Conservation (phyloP, 2,797 vertebrate genomes). For the Spinibarbus caldwelli region DNA sequence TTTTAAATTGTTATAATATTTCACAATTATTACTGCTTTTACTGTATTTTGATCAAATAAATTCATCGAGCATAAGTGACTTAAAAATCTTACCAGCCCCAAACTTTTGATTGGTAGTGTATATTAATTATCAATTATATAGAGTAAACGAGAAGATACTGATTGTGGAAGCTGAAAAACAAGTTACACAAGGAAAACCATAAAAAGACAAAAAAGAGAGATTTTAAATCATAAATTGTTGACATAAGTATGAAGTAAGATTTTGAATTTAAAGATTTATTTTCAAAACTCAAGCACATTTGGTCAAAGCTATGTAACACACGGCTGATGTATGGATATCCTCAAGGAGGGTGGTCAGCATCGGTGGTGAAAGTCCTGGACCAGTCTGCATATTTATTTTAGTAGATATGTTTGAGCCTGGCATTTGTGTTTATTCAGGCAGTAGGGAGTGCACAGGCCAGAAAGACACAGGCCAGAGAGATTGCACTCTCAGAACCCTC, state of each 20-base stretch:
- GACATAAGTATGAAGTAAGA: background rate
- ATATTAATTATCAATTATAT: background rate
- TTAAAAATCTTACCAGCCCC: too few species aligned
- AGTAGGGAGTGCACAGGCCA: slow-evolving; percentile 48
- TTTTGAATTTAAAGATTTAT: background rate
- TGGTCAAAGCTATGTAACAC: background rate
- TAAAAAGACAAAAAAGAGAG: background rate
- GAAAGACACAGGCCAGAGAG: slow-evolving; percentile 32
- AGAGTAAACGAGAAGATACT: background rate
- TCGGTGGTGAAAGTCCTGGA: slow-evolving; percentile 69
- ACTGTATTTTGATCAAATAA: background rate
- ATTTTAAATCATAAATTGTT: background rate
- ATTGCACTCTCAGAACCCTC: slow-evolving; percentile 12
- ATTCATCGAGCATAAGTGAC: background rate
- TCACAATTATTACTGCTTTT: background rate
- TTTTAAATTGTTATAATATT: background rate
- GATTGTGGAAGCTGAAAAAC: background rate
- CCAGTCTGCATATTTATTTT: slow-evolving; percentile 74
- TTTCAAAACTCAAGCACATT: background rate
- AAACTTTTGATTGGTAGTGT: background rate
- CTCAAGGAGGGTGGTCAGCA: slow-evolving; percentile 66
- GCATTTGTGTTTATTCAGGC: slow-evolving; percentile 79
- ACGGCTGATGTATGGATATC: slow-evolving; percentile 7
- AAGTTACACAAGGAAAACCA: background rate
- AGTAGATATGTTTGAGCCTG: slow-evolving; percentile 77